These are phyloP conservation scores for Betta splendens DNA, from an alignment of 2,797 vertebrate genomes.

Conservation along the genomic window DNA sequence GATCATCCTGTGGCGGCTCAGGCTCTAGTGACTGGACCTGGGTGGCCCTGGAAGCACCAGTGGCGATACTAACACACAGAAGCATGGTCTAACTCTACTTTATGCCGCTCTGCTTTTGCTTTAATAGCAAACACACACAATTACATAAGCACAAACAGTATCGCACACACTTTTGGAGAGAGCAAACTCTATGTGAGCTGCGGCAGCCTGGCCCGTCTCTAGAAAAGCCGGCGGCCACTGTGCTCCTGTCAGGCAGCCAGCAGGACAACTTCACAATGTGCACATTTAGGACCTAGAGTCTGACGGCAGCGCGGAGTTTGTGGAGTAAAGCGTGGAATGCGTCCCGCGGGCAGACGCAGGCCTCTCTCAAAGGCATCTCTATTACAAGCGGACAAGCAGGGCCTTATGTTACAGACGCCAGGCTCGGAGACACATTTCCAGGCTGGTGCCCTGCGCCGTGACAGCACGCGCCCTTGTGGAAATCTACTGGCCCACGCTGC, in stretches of 20 bases:
- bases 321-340: constrained; percentile 79
- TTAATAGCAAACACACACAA: constrained; percentile 46
- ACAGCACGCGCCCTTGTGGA: constrained; percentile 65
- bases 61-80: constrained; percentile 9
- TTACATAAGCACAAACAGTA: constrained; percentile 58
- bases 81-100: no score
- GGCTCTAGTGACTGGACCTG: constrained; percentile 65
- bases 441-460: constrained; percentile 50
- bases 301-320: constrained; percentile 64
- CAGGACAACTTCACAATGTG: constrained; percentile 72
- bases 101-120: constrained; percentile 14
- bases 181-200: constrained; percentile 41
- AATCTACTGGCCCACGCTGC: constrained; percentile 67
- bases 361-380: constrained; percentile 80
- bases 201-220: constrained; percentile 61
- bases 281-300: constrained; percentile 76
- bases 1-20: constrained; percentile 68
- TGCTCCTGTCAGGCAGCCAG: constrained; percentile 69
- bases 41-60: constrained; percentile 48
- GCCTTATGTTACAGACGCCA: constrained; percentile 74
- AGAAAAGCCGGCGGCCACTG: constrained; percentile 69
- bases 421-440: constrained; percentile 51
- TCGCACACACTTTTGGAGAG: constrained; percentile 45
- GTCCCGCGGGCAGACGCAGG: constrained; percentile 62
- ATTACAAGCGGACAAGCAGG: constrained; percentile 72